A percentile compares a stretch with the other conserved stretches of the same genome.
Conservation (phyloP, 2,888 invertebrate species). For the Baronia brevicornis region DNA sequence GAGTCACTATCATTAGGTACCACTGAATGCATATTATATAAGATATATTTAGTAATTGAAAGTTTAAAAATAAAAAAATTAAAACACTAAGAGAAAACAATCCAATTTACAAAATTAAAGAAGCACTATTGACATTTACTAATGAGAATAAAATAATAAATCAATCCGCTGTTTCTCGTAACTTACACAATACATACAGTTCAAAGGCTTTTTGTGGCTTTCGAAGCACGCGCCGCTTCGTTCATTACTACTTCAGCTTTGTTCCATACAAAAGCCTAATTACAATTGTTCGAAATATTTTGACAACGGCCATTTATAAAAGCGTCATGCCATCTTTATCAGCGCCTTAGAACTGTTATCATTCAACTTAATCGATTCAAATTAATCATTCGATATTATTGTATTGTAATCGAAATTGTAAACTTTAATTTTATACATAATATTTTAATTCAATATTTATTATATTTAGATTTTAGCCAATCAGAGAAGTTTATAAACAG, state of each 20-base stretch:
- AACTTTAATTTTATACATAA: constrained; percentile 8
- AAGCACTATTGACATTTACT: no score
- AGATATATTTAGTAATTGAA: no score
- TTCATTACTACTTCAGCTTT: constrained; percentile 54
- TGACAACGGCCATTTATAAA: constrained; percentile 70
- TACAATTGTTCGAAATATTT: constrained; percentile 68
- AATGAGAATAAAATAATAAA: no score
- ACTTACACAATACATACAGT: constrained; percentile 39
- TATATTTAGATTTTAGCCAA: no score
- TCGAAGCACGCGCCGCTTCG: constrained; percentile 55
- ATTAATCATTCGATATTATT: background rate
- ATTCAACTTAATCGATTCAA: constrained; percentile 27
- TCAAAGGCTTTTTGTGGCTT: constrained; percentile 59
- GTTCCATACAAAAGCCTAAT: constrained; percentile 68
- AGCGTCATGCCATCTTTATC: constrained; percentile 45
- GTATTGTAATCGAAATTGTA: background rate
- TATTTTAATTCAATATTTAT: constrained; percentile 5
- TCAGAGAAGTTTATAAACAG: no score
- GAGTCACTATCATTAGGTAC: no score
- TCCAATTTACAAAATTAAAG: no score
- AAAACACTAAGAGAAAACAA: no score
- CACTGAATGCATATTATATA: no score
- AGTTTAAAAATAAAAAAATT: no score
- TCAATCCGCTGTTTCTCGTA: constrained; percentile 21
- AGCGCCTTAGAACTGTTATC: constrained; percentile 25